These are phyloP conservation scores for Ciconia boyciana DNA, from an alignment of 2,113 vertebrate genomes.

Conservation along the genomic window DNA sequence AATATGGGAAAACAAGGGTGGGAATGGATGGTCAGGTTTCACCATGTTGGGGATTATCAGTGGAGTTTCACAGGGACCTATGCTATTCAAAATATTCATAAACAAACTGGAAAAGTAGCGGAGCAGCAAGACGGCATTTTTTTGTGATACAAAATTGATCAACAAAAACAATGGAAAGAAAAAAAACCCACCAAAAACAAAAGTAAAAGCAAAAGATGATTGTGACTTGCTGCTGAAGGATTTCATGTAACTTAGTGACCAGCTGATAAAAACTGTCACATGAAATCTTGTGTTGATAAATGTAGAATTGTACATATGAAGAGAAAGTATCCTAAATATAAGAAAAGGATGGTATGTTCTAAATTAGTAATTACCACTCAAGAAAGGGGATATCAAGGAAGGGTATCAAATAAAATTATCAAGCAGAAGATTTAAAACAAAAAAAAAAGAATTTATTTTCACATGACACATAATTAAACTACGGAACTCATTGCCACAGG, in stretches of 20 bases:
- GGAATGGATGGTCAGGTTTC: not conserved
- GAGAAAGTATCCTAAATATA: not conserved
- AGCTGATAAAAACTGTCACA: not conserved
- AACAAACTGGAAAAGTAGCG: not conserved
- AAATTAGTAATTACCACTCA: not conserved
- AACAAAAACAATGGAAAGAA: not conserved
- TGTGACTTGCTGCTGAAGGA: not conserved
- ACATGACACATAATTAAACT: not conserved
- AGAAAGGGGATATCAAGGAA: not conserved
- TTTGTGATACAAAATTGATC: not conserved
- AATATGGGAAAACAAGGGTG: not conserved
- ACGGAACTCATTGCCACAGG: conserved; percentile 47
- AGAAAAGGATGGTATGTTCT: not conserved
- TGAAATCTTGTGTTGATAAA: not conserved
- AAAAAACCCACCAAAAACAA: not conserved
- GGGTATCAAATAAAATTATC: not conserved
- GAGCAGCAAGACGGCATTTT: not conserved
- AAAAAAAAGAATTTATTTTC: not conserved
- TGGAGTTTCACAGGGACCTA: not conserved
- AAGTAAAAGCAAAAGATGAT: not conserved
- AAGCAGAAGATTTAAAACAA: not conserved
- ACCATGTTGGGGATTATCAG: not conserved
- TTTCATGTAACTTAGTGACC: not conserved
- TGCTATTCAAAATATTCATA: not conserved
- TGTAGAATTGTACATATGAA: not conserved